These are phyloP conservation scores for Rachycentron canadum DNA, from an alignment of 2,797 vertebrate genomes.

Conservation along the genomic window DNA sequence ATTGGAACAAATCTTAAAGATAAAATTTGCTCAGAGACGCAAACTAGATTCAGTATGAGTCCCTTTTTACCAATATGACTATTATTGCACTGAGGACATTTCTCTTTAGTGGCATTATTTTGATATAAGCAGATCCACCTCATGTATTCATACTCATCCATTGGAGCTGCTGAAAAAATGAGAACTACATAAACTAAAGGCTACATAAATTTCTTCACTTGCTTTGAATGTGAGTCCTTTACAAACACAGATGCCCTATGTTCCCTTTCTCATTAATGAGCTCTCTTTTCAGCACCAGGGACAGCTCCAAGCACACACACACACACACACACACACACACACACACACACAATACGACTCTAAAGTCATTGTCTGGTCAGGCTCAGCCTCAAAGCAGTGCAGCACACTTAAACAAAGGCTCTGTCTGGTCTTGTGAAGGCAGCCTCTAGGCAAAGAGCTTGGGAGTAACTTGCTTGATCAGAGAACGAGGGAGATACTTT, in stretches of 20 bases:
- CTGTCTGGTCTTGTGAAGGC: conserved; percentile 51
- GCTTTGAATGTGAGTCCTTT: conserved; percentile 3
- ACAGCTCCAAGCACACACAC: conserved; percentile 50
- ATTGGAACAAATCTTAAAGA: background rate
- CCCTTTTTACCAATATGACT: background rate
- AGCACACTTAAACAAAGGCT: conserved; percentile 48
- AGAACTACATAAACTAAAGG: background rate
- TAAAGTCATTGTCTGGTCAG: conserved; percentile 46
- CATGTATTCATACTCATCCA: background rate
- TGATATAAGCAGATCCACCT: background rate
- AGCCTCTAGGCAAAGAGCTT: conserved; percentile 45
- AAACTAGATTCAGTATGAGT: background rate
- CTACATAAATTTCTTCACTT: background rate
- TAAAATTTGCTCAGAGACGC: background rate
- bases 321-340: background rate
- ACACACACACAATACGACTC: background rate
- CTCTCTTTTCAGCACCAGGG: conserved; percentile 64
- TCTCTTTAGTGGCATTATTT: background rate
- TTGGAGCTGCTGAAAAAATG: background rate
- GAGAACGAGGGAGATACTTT: conserved; percentile 40
- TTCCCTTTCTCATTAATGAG: conserved; percentile 58
- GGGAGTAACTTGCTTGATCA: conserved; percentile 54
- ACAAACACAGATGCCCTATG: conserved; percentile 28
- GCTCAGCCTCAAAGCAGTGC: conserved; percentile 50
- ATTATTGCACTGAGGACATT: background rate